Percentiles rank a stretch among this genome's conserved stretches.
These are phyloP conservation scores for Eucriotettix oculatus DNA, from an alignment of 2,888 invertebrate genomes.

Conservation along the genomic window DNA sequence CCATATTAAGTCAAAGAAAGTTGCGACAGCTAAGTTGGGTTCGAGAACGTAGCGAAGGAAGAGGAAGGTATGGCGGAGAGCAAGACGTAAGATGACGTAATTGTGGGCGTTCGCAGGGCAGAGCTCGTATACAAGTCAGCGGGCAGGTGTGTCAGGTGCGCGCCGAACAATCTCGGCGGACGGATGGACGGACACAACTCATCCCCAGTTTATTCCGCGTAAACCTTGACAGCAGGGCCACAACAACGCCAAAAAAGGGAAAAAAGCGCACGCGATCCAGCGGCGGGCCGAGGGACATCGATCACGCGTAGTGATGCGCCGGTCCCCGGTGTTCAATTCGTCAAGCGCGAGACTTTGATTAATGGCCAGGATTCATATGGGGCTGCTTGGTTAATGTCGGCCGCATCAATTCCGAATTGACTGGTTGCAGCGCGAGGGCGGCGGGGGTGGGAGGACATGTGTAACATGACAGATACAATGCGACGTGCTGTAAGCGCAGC, in stretches of 20 bases:
- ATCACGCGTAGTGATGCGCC: constrained; percentile 8
- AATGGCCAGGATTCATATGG: constrained; percentile 13
- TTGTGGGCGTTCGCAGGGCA: no score
- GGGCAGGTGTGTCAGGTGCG: neutral
- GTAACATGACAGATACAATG: constrained; percentile 5
- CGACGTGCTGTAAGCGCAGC: neutral
- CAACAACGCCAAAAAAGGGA: neutral
- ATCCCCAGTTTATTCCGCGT: neutral
- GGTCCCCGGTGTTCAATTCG: constrained; percentile 14
- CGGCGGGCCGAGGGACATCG: constrained; percentile 5
- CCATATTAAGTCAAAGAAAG: no score
- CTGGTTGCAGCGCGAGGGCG: constrained; percentile 1
- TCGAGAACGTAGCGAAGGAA: no score
- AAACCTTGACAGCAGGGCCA: neutral
- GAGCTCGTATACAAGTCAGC: neutral
- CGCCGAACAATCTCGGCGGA: neutral
- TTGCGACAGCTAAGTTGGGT: no score
- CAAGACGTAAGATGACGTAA: no score
- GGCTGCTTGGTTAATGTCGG: constrained; percentile 7
- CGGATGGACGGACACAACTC: neutral
- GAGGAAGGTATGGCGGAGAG: no score
- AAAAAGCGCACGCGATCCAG: neutral
- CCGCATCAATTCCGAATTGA: constrained; percentile 12
- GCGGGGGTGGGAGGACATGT: neutral
- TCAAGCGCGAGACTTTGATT: constrained; percentile 13